Evolutionary conservation across 2,113 vertebrate species (phyloP), one percentile per base, ranked within the genome.

Genomic region (Gracilinanus agilis): DNA sequence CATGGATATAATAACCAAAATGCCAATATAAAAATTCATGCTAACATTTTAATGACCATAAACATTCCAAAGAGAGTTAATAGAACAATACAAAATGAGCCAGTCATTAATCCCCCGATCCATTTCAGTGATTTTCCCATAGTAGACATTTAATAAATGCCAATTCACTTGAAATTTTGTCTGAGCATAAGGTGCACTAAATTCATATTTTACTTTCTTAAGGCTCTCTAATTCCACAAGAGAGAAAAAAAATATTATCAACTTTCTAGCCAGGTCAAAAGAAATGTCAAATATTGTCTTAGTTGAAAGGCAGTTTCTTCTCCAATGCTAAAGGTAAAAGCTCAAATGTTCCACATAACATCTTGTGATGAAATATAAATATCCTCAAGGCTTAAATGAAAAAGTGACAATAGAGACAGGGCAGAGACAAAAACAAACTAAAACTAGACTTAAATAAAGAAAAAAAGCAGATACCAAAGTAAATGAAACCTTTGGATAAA

Each of bases 281-380:
- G 21, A 96, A 88, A 0, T 88, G 9, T 34, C 1, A 0, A 92
- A 83, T 95, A 2, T 61, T 97, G 29, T 94, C 92, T 55, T 90
- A 93, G n/a, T 94, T 44, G 92, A 95, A 95, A 96, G 53, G n/a
- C 93, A 94, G 91, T 88, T 19, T n/a, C 8, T 58, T 54, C 49
- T 56, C 94, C 16, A 44, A 44, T 90, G 29, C 13, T 49, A 54
- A 93, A 55, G 10, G 13, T 83, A 6, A 10, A 11, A 90, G 29
- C 90, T 90, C 92, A 9, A 90, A 12, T 95, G 88, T 91, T 96
- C 4, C 25, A 92, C 10, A 12, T 9, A 89, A 9, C 53, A 90
- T n/a, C 93, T 55, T 95, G 1, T 91, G 44, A 88, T 94, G 44
- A 94, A 97, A 91, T 75, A 44, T 92, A 61, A 75, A 90, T 92